phyloP scores from a whole-genome alignment of 2,797 vertebrate genomes.

The Muscicapa striata region DNA sequence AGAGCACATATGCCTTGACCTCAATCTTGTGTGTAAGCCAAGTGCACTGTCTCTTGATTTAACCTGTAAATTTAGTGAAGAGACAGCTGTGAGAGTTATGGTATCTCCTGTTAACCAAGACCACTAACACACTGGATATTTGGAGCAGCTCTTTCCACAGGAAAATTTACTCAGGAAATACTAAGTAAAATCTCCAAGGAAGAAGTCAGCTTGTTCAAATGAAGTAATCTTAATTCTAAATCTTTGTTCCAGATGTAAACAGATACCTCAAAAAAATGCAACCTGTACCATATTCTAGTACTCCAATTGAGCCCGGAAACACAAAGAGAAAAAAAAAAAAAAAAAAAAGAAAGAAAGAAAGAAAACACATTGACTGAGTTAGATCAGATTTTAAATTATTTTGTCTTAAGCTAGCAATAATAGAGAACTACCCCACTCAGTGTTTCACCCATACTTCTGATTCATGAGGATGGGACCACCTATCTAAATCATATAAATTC shows the following conservation, averaged over 20 bases:
- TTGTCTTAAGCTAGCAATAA: not conserved
- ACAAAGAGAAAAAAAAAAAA: not conserved
- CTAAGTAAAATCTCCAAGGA: not conserved
- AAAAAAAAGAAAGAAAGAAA: not conserved
- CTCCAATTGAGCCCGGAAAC: not conserved
- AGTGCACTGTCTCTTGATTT: not conserved
- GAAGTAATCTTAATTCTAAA: not conserved
- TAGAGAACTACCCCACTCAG: not conserved
- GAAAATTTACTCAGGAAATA: not conserved
- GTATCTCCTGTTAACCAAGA: not conserved
- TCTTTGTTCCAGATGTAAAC: not conserved
- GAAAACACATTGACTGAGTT: accelerated
- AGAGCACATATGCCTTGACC: not conserved
- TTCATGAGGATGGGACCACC: not conserved
- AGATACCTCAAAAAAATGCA: not conserved
- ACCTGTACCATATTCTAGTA: not conserved
- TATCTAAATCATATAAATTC: not conserved
- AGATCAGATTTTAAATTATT: not conserved
- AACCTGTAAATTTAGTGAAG: not conserved
- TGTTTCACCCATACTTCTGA: not conserved
- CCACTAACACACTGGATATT: not conserved
- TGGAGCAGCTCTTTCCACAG: not conserved
- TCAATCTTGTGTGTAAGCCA: not conserved
- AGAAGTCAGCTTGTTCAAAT: not conserved
- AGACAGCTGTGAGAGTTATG: not conserved